Base-by-base conservation (phyloP, 1,140 invertebrate genomes). In the Drosophila orosa region DNA sequence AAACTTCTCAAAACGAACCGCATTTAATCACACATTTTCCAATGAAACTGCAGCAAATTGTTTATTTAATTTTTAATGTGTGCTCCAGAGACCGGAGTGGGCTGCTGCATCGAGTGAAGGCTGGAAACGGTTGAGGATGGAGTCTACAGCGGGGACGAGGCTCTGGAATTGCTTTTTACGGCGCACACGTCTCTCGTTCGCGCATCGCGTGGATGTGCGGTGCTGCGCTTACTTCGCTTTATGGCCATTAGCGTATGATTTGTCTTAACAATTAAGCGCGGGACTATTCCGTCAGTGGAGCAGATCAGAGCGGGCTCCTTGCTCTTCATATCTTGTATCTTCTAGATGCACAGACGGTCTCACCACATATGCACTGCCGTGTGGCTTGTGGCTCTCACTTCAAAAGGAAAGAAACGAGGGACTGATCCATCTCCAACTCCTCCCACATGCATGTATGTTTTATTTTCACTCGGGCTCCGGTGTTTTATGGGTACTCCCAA, bases 11-110 rank as follows among this genome's bases (percentile, higher is more conserved):
- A 57, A 80, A 33, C 47, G 56, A 81, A 74, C 60, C 66, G 72
- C 84, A 87, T 80, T 87, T 90, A 90, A 87, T 87, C 84, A 89
- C 84, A 87, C 80, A 89, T 80, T 84, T 87, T 87, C 84, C 84
- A 78, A 89, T 85, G 84, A 87, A 87, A 84, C 86, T 87, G 77
- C 85, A 81, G 69, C 85, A 89, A 89, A 89, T 89, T 89, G 84
- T 89, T 89, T 89, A 89, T 89, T 89, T 89, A 89, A 89, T 89
- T 90, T 89, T 89, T 89, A 89, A 87, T 87, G 84, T 89, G 67
- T 60, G 52, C 63, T 48, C 54, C 56, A 37, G 61, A 62, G 60
- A 15, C 57, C 12, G 25, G 35, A 61, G 50, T 33, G 48, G 35
- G 35, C 55, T 42, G 35, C 24, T 17, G 24, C 47, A 50, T 13